phyloP scores from a whole-genome alignment of 2,113 vertebrate species.

The Apistogramma diplotaenia region DNA sequence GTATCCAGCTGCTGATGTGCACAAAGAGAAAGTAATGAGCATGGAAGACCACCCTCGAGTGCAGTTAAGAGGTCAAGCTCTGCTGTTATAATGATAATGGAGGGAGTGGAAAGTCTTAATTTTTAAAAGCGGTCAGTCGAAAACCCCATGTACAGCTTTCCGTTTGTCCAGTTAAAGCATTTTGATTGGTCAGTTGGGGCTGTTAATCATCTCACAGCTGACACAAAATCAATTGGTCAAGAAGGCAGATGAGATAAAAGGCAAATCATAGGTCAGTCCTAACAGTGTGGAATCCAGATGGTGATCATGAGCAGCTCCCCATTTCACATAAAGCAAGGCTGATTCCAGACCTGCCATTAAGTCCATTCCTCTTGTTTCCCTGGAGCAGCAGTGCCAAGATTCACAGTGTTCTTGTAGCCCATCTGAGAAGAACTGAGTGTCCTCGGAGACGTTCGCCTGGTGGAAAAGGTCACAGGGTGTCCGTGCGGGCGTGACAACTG shows the following conservation, averaged over 20 bases:
- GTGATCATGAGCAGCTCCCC: background rate
- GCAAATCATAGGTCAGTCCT: background rate
- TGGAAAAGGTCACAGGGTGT: conserved; percentile 55
- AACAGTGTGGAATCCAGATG: background rate
- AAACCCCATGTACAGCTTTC: background rate
- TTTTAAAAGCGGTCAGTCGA: background rate
- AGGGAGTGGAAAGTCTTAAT: background rate
- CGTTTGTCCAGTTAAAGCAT: background rate
- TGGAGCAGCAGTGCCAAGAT: conserved; percentile 1
- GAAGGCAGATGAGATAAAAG: background rate
- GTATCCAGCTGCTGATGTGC: background rate
- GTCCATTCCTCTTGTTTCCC: background rate
- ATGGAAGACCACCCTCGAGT: background rate
- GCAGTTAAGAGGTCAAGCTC: background rate
- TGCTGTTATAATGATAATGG: background rate
- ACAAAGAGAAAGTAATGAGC: background rate
- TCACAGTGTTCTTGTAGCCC: conserved; percentile 18
- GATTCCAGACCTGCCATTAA: background rate
- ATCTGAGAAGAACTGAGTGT: conserved; percentile 12
- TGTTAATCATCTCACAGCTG: background rate
- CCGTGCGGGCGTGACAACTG: conserved; percentile 63
- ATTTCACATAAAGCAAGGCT: background rate
- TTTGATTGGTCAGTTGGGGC: background rate
- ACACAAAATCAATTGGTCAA: background rate
- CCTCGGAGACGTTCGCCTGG: background rate